Evolutionary conservation across 2,797 vertebrate genomes (phyloP), one percentile per base, ranked within the genome.

Genomic region (Eulemur rubriventer): DNA sequence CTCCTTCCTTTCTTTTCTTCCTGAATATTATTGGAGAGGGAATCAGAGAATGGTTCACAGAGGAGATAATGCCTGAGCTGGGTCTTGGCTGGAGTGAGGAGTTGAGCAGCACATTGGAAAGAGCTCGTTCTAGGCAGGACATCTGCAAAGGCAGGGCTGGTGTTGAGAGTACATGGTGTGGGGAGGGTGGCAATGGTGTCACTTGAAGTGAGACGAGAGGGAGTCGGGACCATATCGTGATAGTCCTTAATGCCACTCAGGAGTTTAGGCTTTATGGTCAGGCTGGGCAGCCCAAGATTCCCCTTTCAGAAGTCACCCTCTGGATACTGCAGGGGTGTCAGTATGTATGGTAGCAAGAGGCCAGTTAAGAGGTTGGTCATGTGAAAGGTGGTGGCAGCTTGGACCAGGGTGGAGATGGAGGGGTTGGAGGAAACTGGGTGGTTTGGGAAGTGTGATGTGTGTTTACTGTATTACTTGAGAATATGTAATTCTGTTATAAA

Each of bases 381-480:
- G 61, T 46, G 48, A 61, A 85, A 91, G 46, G 52, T 24, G 7
- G 59, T 59, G 59, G 59, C 43, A 10, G 79, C 26, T 92, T 70
- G n/a, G 67, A n/a, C 10, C 4, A 13, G 43, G n/a, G 67, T 72
- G 10, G 35, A 65, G 33, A 67, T 41, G 7, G 46, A 9, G 6
- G 81, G 50, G 48, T 46, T 85, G 55, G 7, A 55, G 83, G 75
- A 35, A 83, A 33, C 46, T 61, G 61, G 65, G 26, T 59, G 20
- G 61, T 69, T 93, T 97, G 70, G 61, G 59, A 92, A 89, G 6
- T 41, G 7, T 43, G 63, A 63, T 2, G 0, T 22, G 9, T 72
- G 33, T 92, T 94, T 75, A n/a, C 41, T 73, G 22, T 52, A 59
- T 85, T 86, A 28, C 50, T 87, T 63, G 90, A 91, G 69, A 86